Base-by-base conservation (phyloP, 2,113 vertebrate genomes). In the Bothrops jararaca region DNA sequence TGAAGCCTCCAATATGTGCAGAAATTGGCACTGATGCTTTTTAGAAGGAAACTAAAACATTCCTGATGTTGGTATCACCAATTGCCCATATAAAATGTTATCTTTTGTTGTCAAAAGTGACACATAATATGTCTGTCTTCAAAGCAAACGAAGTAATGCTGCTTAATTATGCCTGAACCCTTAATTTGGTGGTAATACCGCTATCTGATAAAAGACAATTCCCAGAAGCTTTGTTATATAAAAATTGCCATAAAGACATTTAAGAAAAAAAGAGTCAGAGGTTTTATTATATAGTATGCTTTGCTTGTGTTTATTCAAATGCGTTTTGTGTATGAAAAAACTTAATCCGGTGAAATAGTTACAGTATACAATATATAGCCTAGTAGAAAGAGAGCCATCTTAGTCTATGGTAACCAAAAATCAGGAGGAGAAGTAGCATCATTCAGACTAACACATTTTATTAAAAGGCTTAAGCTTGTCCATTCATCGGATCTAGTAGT, bases 231-330 rank as follows among this genome's bases (percentile, higher is more conserved):
- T 26, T n/a, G 24, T 91, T 90, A 18, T 92, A 74, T 50, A 54
- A 26, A 57, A 94, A 93, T 95, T 93, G 54, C 52, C 34, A 42
- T 89, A 92, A 93, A 90, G 74, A 85, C 89, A 88, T 86, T 94
- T n/a, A 89, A 91, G 48, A 93, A 92, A 91, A 94, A 22, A 42
- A 0, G 0, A 42, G 23, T 93, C 13, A 93, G 74, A 18, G 6
- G 9, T 80, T 80, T 95, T 93, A 57, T 48, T 48, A 42, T 54
- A 24, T 69, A 92, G n/a, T 53, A 24, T 88, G 45, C 12, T 88
- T 92, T 53, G 39, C 57, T 5, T 88, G 9, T 42, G 26, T 92
- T 64, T 58, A 4, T 74, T 89, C 80, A 88, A 91, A 26, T 93
- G 54, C 93, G 93, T 45, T 93, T 57, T n/a, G 18, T 54, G 12